phyloP scores from a whole-genome alignment of 2,888 invertebrate genomes.

The Sinopyrophorus schimmeli region DNA sequence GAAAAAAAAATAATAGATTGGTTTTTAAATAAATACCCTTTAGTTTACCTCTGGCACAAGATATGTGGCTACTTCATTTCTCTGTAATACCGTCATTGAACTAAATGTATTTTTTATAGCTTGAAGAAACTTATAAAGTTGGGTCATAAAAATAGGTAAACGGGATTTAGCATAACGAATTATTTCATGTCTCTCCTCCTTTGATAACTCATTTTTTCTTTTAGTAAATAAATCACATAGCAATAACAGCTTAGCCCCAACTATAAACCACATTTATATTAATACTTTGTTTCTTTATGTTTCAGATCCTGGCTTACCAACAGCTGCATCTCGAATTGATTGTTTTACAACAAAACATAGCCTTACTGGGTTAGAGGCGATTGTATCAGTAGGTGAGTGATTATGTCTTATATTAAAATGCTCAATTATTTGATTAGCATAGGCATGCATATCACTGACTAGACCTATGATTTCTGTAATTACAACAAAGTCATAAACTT shows the following conservation, averaged over 20 bases:
- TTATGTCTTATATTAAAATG: constrained; percentile 57
- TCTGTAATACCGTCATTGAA: constrained; percentile 60
- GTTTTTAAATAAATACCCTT: not conserved
- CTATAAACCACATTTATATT: no score
- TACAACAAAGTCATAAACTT: constrained; percentile 3
- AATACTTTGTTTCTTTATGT: not conserved
- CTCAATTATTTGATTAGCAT: constrained; percentile 64
- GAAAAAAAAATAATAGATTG: constrained; percentile 32
- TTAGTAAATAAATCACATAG: constrained; percentile 69
- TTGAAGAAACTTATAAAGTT: constrained; percentile 63
- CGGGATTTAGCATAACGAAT: constrained; percentile 68
- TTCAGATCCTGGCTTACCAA: constrained; percentile 53
- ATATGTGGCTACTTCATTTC: constrained; percentile 65
- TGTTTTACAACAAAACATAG: constrained; percentile 66
- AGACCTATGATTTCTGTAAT: constrained; percentile 65
- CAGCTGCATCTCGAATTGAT: constrained; percentile 64
- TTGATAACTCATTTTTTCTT: constrained; percentile 63
- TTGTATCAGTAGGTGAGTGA: constrained; percentile 45
- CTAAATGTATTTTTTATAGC: constrained; percentile 64
- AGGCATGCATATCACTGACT: constrained; percentile 66
- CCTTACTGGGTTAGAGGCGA: constrained; percentile 61
- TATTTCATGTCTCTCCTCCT: constrained; percentile 68
- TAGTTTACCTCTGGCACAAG: constrained; percentile 32
- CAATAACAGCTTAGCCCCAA: constrained; percentile 60
- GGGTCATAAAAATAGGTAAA: constrained; percentile 67